phyloP scores from a whole-genome alignment of 2,113 vertebrate species.

The Nesoenas mayeri region DNA sequence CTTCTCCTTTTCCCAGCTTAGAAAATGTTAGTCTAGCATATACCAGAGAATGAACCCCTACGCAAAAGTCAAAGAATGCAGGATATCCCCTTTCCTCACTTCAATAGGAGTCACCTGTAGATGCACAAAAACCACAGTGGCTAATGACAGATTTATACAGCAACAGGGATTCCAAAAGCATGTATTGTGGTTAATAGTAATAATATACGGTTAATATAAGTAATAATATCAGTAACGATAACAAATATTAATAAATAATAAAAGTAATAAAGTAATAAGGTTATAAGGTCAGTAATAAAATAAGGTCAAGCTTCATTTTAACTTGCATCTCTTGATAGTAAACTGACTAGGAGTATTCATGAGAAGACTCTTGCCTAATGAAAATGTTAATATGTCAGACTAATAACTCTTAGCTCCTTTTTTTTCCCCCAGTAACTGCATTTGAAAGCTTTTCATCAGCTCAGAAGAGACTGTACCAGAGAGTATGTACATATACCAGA shows the following conservation, averaged over 20 bases:
- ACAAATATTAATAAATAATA: no score
- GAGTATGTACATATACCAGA: neutral
- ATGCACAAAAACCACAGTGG: neutral
- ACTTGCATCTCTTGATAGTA: neutral
- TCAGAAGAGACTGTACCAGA: neutral
- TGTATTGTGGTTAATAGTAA: neutral
- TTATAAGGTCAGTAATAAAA: neutral
- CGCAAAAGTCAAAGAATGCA: neutral
- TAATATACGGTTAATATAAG: no score
- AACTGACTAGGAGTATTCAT: neutral
- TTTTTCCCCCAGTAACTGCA: neutral
- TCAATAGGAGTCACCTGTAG: neutral
- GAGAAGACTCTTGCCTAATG: neutral
- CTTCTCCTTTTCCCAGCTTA: neutral
- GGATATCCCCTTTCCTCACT: neutral
- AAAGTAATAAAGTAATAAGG: no score
- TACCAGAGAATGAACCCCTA: neutral
- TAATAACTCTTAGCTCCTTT: neutral
- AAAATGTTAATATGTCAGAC: neutral
- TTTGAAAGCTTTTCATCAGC: neutral
- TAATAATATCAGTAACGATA: no score
- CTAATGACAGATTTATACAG: neutral
- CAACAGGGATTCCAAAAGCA: neutral
- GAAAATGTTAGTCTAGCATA: neutral
- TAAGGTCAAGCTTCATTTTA: neutral